Base-by-base conservation (phyloP, 2,888 invertebrate genomes). In the Caenorhabditis sp. region DNA sequence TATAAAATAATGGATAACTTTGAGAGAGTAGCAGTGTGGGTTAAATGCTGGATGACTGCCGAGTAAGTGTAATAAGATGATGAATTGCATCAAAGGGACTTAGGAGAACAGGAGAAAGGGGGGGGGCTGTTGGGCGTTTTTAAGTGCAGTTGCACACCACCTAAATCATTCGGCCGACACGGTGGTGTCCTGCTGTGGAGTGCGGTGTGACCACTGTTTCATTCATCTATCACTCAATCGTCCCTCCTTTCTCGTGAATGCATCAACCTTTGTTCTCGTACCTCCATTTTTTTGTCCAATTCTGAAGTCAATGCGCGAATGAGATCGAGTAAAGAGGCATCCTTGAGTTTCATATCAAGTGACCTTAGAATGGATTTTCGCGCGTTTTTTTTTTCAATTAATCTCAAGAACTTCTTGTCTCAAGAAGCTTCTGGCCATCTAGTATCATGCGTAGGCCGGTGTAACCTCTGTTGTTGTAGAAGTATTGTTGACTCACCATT, bases 1-100 rank as follows among this genome's bases (percentile, higher is more conserved):
- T 70, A 70, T 63, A 79, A 79, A 79, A 70, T 79, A 79, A 79
- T 79, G 79, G 64, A 70, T 70, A 69, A 64, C 61, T 47, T 51
- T 63, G 35, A 28, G n/a, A 14, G 70, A 47, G 73, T 61, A 47
- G 54, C 28, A 26, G 47, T 28, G 44, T 28, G 44, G 69, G 63
- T 54, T 77, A 70, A 77, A 61, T 77, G 77, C 77, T 77, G 69
- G 69, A 76, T 68, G 76, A 76, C 76, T 76, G 69, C 68, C 68
- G 79, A 70, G 79, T 79, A 70, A 79, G 79, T 79, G 79, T 79
- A 79, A 79, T 79, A 79, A 79, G 58, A 79, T 79, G 79, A 79
- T 79, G 79, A 79, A 79, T 79, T 70, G 79, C 79, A 70, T 56
- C 70, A 70, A 47, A n/a, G 38, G 70, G 76, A 70, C 69, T 61